A percentile compares a stretch with the other conserved stretches of the same genome.
phyloP scores from a whole-genome alignment of 2,113 vertebrate genomes.

The Corapipo altera region DNA sequence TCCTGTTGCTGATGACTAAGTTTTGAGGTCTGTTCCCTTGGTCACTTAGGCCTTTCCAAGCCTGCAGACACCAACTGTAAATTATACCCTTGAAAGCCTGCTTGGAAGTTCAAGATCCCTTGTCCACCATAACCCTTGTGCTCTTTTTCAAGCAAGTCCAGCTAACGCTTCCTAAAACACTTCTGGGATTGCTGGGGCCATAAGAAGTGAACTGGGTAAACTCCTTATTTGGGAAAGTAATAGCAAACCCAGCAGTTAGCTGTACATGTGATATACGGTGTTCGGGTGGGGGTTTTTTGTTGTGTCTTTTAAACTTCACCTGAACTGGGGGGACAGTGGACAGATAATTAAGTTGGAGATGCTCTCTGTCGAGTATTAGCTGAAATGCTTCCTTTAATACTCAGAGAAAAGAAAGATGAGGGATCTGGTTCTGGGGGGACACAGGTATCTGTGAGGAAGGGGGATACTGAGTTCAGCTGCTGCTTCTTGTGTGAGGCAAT shows the following conservation, averaged over 20 bases:
- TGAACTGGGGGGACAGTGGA: background rate
- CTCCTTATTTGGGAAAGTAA: background rate
- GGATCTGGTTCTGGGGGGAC: background rate
- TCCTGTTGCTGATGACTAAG: background rate
- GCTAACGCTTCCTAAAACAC: background rate
- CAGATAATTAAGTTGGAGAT: background rate
- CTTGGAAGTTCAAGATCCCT: background rate
- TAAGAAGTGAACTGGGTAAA: background rate
- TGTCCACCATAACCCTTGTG: background rate
- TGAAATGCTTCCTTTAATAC: background rate
- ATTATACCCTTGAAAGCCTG: background rate
- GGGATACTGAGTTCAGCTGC: background rate
- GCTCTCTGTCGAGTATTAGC: background rate
- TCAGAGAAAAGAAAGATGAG: background rate
- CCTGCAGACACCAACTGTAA: background rate
- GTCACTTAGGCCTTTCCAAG: background rate
- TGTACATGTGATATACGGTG: rapidly evolving
- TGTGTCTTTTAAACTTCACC: background rate
- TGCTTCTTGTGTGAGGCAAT: background rate
- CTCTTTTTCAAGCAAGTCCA: background rate
- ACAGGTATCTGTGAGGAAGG: rapidly evolving
- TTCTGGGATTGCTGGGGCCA: rapidly evolving
- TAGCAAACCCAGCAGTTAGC: background rate
- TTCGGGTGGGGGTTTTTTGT: rapidly evolving
- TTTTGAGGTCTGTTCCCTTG: constrained; percentile 2